Base-by-base conservation (phyloP, 2,113 vertebrate species). In the Oreochromis spilurus region DNA sequence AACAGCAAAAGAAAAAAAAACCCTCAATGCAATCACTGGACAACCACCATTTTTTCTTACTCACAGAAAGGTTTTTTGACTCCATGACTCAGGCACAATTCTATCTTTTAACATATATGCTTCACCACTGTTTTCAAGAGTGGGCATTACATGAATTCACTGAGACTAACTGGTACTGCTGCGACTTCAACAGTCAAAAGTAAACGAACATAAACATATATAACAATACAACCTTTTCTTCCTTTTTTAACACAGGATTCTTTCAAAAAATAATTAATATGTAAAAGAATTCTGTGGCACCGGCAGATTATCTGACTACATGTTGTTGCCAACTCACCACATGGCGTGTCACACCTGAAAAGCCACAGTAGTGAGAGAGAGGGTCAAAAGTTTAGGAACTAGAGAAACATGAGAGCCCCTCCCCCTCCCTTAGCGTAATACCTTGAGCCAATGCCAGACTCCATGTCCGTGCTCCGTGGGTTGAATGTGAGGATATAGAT, bases 401-500 rank as follows among this genome's bases (percentile, higher is more conserved):
- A 72, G 81, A 81, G 14, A 83, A 82, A 58, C 48, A 91, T 45
- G 70, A 86, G 16, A 75, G 9, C n/a, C 7, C 34, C 19, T 4
- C n/a, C 40, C 10, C 29, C 38, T 16, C 21, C 17, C 57, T 77
- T 19, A 19, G 48, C 54, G 29, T 34, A 83, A 90, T 87, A 90
- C 86, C 84, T 88, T 80, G 43, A 85, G 58, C 9, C 4, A 82
- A 65, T 80, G 91, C 87, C 92, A 89, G 87, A 79, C 78, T 82
- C 9, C 12, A 3, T 91, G 91, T 94, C 92, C 85, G 8, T 84
- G 80, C 78, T 90, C 86, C 4, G 5, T 78, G 81, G 89, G 82
- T 87, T 84, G 58, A 93, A 80, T 84, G 86, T 58, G 89, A 87
- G 90, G 86, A 84, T 85, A 72, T 34, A 12, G 77, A 87, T 9